These are phyloP conservation scores for Ichneumoninae sp. DNA, from an alignment of 2,888 invertebrate species.

Conservation along the genomic window DNA sequence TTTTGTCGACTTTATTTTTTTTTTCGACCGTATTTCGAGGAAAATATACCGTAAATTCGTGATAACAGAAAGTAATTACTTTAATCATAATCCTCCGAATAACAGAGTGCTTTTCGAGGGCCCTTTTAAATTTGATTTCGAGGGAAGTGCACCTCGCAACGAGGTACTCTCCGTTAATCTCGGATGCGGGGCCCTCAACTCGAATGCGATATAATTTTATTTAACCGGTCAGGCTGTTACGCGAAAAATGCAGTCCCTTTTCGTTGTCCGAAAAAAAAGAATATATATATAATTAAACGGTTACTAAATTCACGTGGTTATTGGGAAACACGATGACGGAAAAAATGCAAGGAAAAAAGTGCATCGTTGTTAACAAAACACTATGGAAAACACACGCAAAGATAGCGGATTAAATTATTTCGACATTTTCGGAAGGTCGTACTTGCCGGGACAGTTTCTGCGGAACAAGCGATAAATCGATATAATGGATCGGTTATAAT, in stretches of 20 bases:
- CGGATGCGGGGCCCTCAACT: neutral
- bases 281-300: no score
- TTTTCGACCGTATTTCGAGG: neutral
- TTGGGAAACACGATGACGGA: slow-evolving; percentile 9
- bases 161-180: slow-evolving; percentile 13
- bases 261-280: neutral
- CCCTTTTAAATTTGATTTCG: slow-evolving; percentile 24
- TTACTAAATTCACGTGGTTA: slow-evolving; percentile 5
- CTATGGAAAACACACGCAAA: slow-evolving; percentile 4
- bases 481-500: slow-evolving; percentile 58
- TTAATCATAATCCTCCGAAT: neutral
- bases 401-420: slow-evolving; percentile 34
- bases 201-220: slow-evolving; percentile 15
- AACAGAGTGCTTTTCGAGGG: slow-evolving; percentile 1
- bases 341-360: no score
- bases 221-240: neutral
- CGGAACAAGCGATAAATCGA: slow-evolving; percentile 54
- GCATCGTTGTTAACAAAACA: neutral
- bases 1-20: neutral
- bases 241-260: neutral
- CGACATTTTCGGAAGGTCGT: slow-evolving; percentile 17
- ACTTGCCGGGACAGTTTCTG: slow-evolving; percentile 13
- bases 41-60: neutral
- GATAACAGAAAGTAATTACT: slow-evolving; percentile 9
- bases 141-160: neutral